Evolutionary conservation across 2,888 invertebrate genomes (phyloP), one percentile per base, ranked within the genome.

Genomic region (Camptogramma bilineatum): DNA sequence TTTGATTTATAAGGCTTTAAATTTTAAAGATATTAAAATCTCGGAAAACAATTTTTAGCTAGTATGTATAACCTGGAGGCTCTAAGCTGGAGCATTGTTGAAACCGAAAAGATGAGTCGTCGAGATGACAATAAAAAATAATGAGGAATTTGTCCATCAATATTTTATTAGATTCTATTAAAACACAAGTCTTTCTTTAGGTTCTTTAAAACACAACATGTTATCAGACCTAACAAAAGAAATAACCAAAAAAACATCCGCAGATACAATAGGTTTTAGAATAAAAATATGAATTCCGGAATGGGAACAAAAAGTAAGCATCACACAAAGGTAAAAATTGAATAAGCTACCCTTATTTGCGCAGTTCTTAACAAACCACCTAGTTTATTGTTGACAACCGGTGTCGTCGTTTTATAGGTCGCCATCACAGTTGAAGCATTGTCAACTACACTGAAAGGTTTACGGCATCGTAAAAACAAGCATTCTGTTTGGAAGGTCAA

Each of bases 391-490:
- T 86, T 86, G 84, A 84, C 86, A 86, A 82, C 75, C 71, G 77
- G 77, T 78, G 78, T 79, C 73, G 73, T 73, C 80, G 79, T 83
- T 88, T 88, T 87, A 88, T 82, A 78, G 81, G 76, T 70, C 72
- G 73, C 73, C 77, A 73, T 79, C 82, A 80, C 80, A 80, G 77
- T 75, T 72, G 76, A 77, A 81, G 82, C 82, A 84, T 86, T 84
- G 82, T 83, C 80, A 76, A 81, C 78, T 76, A 76, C 73, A 80
- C 80, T 81, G 80, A 81, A 85, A 84, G 84, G 84, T 88, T 89
- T 86, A 88, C 79, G 76, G 76, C 79, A 69, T 81, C 84, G 79
- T 89, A 88, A 87, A 85, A 85, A 79, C 80, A 80, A 83, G 77
- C 77, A 76, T 79, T 79, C 75, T 69, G 75, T 81, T 82, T 74